Evolutionary conservation across 2,888 invertebrate species (phyloP).

Genomic region (Thymelicus acteon): DNA sequence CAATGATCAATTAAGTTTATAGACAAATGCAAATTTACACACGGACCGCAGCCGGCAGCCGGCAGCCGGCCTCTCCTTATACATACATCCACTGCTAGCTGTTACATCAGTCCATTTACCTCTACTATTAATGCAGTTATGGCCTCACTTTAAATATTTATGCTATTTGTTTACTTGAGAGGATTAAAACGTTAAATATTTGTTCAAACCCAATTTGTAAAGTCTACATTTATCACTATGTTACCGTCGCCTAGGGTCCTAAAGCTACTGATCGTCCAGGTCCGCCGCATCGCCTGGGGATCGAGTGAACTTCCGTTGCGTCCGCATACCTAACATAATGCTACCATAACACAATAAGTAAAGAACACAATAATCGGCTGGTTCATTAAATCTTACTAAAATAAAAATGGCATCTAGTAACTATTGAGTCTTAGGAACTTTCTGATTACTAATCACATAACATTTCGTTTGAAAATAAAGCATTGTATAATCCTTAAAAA

Average conservation of each 20-base stretch:
- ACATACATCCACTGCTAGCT: constrained; percentile 10
- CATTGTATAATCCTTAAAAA: constrained; percentile 36
- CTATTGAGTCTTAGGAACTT: constrained; percentile 79
- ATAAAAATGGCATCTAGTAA: constrained; percentile 75
- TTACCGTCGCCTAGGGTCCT: constrained; percentile 13
- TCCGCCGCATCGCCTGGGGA: neutral
- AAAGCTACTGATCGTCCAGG: constrained; percentile 15
- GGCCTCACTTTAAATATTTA: constrained; percentile 50
- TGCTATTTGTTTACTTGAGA: constrained; percentile 43
- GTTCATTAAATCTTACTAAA: constrained; percentile 56
- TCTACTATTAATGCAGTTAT: constrained; percentile 42
- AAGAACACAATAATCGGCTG: constrained; percentile 63
- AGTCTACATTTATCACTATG: constrained; percentile 24
- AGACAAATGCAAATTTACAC: constrained; percentile 57
- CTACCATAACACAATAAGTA: constrained; percentile 46
- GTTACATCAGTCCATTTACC: constrained; percentile 26
- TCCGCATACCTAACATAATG: neutral
- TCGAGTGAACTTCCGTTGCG: too few relatives aligned
- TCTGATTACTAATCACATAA: constrained; percentile 62
- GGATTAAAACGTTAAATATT: constrained; percentile 39
- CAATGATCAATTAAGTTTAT: constrained; percentile 60
- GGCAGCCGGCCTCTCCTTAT: constrained; percentile 46
- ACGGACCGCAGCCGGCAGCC: constrained; percentile 5
- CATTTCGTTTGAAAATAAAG: constrained; percentile 38
- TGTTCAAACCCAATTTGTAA: constrained; percentile 39